These are phyloP conservation scores for Polydrusus cervinus DNA, from an alignment of 2,888 invertebrate species.

Conservation along the genomic window DNA sequence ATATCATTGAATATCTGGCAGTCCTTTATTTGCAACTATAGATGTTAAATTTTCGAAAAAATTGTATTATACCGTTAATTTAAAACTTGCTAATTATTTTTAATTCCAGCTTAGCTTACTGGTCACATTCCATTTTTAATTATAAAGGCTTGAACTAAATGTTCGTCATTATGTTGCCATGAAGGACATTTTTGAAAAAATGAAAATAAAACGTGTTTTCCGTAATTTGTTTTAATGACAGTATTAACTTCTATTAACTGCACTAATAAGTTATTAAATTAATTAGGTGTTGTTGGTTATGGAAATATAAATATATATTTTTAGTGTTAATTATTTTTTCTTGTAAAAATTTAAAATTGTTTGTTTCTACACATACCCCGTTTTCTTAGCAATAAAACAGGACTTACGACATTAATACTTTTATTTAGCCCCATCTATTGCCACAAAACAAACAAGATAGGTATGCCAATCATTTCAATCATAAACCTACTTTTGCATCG, in stretches of 20 bases:
- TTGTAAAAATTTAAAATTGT: no score
- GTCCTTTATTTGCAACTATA: no score
- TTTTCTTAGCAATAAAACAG: no score
- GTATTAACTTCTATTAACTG: neutral
- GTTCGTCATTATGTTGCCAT: slow-evolving; percentile 13
- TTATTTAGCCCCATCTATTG: no score
- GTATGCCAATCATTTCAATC: no score
- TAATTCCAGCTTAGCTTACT: neutral
- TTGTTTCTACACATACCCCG: no score
- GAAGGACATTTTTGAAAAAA: slow-evolving; percentile 27
- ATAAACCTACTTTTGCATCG: no score
- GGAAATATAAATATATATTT: neutral
- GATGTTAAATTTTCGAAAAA: no score
- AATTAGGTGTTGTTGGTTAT: neutral
- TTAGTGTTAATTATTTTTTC: neutral
- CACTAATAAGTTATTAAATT: neutral
- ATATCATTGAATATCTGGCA: no score
- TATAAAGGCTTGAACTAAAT: slow-evolving; percentile 4
- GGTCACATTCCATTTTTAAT: slow-evolving; percentile 29
- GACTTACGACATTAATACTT: no score
- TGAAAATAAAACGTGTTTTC: neutral
- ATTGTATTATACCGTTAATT: no score
- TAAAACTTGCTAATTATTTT: neutral
- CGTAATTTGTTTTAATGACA: neutral
- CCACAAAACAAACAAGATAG: no score